Evolutionary conservation across 2,797 vertebrate species (phyloP).

Genomic region (Columba guinea): DNA sequence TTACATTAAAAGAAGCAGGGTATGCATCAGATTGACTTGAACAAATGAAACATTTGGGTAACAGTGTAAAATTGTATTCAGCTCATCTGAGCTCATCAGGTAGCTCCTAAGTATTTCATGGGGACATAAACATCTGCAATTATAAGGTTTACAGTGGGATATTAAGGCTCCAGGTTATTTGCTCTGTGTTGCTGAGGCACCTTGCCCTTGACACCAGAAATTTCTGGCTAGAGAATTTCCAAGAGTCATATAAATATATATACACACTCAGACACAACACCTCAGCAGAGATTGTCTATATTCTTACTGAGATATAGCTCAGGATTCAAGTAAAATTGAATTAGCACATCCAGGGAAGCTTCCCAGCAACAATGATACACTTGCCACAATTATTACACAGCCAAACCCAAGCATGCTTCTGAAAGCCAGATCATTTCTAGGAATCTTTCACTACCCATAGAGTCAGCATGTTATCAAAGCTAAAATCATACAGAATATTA

Average conservation of each 20-base stretch:
- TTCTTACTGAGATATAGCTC: neutral
- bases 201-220: neutral
- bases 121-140: neutral
- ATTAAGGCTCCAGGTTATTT: neutral
- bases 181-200: neutral
- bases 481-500: neutral
- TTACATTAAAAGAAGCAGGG: neutral
- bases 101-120: neutral
- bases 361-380: neutral
- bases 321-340: neutral
- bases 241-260: neutral
- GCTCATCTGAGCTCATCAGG: neutral
- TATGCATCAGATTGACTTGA: neutral
- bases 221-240: neutral
- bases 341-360: neutral
- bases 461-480: neutral
- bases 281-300: neutral
- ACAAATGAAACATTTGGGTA: neutral
- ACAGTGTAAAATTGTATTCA: neutral
- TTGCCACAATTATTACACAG: neutral
- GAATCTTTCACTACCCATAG: neutral
- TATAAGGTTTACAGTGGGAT: neutral
- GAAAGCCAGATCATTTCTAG: neutral
- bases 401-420: neutral
- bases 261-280: neutral